These are phyloP conservation scores for Leucophora obtusa DNA, from an alignment of 2,888 invertebrate genomes.

Conservation along the genomic window DNA sequence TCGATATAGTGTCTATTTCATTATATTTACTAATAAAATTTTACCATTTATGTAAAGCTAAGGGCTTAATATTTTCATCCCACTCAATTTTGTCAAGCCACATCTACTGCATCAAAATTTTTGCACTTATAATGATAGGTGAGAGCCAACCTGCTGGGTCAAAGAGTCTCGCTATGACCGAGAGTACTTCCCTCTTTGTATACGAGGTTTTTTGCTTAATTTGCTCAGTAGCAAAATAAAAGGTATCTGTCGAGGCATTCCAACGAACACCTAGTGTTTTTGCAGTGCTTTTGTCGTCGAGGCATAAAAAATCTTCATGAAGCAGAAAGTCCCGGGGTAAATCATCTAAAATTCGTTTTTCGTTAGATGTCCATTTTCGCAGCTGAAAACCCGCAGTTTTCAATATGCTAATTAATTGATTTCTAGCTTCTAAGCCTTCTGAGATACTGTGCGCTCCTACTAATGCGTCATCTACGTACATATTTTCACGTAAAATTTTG, in stretches of 20 bases:
- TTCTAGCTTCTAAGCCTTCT: conserved; percentile 7
- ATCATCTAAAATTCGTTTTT: neutral
- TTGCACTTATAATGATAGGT: conserved; percentile 8
- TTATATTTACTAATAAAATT: conserved; percentile 4
- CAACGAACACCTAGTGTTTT: conserved; percentile 20
- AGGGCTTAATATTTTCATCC: conserved; percentile 22
- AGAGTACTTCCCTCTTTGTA: conserved; percentile 25
- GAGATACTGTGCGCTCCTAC: conserved; percentile 52
- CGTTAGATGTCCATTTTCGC: conserved; percentile 6
- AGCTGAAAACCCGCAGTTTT: conserved; percentile 44
- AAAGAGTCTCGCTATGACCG: neutral
- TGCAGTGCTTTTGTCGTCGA: conserved; percentile 7
- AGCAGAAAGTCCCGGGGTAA: conserved; percentile 5
- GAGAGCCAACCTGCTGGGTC: conserved; percentile 36
- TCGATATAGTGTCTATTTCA: neutral
- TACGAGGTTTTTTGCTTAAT: neutral
- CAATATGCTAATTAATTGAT: conserved; percentile 31
- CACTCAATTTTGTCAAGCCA: conserved; percentile 35
- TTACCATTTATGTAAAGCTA: neutral
- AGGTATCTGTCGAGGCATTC: neutral
- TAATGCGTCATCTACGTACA: conserved; percentile 15
- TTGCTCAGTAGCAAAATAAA: neutral
- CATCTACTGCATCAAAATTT: conserved; percentile 26
- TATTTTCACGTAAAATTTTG: neutral
- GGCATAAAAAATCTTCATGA: neutral